A percentile compares a stretch with the other conserved stretches of the same genome.
Conservation (phyloP, 92 coral and sea anemone species). For the Porites divaricata region DNA sequence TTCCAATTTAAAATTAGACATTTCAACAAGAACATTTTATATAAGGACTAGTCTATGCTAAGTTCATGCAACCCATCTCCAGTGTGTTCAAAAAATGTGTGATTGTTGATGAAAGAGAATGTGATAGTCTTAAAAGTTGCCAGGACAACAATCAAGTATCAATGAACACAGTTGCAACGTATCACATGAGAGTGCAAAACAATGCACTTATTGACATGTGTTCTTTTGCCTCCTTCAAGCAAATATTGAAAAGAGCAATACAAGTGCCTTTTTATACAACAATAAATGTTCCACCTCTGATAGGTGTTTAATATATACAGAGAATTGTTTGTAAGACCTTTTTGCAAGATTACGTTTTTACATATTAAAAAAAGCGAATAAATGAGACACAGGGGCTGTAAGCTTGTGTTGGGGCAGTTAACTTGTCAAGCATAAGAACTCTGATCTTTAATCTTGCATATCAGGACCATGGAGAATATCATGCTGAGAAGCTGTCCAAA, state of each 20-base stretch:
- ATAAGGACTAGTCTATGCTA: no score
- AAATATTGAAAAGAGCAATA: not conserved
- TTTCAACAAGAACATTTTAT: no score
- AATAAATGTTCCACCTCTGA: no score
- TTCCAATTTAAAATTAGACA: no score
- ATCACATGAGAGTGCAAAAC: not conserved
- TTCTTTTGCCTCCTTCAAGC: not conserved
- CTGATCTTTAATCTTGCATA: slow-evolving; percentile 68
- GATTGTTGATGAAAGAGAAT: not conserved
- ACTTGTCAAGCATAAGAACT: slow-evolving; percentile 49
- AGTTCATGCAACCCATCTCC: no score
- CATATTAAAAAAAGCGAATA: no score
- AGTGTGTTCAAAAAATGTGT: no score
- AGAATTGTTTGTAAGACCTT: no score
- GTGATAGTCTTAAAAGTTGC: not conserved
- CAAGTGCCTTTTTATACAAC: not conserved
- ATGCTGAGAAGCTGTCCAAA: slow-evolving; percentile 66
- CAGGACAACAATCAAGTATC: not conserved
- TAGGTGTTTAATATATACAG: no score
- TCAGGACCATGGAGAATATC: slow-evolving; percentile 73
- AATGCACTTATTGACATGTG: not conserved
- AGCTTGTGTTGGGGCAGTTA: not conserved
- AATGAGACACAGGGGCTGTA: no score
- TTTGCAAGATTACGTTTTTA: no score
- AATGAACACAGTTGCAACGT: no score